phyloP scores from a whole-genome alignment of 1,140 invertebrate species.

The Asobara japonica region DNA sequence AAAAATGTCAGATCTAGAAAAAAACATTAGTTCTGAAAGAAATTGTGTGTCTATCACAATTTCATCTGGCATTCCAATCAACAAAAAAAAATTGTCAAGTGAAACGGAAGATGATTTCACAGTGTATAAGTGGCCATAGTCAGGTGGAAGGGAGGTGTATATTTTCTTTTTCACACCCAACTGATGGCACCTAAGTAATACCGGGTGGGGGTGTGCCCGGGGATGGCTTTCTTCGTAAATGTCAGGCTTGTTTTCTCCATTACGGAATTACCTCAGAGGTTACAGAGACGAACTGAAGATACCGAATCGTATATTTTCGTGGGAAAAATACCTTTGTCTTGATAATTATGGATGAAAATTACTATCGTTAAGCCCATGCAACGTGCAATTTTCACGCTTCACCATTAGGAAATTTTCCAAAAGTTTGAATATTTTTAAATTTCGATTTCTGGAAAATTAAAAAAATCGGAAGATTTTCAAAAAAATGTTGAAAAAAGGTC shows the following conservation, averaged over 20 bases:
- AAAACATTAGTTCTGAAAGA: no score
- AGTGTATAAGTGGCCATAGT: neutral
- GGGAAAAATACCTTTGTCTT: conserved; percentile 13
- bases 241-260: conserved; percentile 48
- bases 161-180: neutral
- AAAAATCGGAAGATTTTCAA: no score
- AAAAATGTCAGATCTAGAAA: no score
- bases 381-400: neutral
- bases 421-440: no score
- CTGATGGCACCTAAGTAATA: neutral
- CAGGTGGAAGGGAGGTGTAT: neutral
- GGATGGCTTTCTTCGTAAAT: conserved; percentile 52
- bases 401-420: neutral
- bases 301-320: neutral
- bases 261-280: conserved; percentile 39
- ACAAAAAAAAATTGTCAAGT: neutral
- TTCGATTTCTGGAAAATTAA: no score
- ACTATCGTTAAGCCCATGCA: neutral
- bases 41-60: conserved; percentile 11
- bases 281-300: conserved; percentile 18
- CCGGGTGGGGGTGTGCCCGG: conserved; percentile 30
- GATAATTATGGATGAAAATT: neutral
- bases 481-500: no score
- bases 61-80: neutral
- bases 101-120: conserved; percentile 10